Evolutionary conservation across 1,140 invertebrate genomes (phyloP), one percentile per base, ranked within the genome.

Genomic region (Centruroides vittatus): DNA sequence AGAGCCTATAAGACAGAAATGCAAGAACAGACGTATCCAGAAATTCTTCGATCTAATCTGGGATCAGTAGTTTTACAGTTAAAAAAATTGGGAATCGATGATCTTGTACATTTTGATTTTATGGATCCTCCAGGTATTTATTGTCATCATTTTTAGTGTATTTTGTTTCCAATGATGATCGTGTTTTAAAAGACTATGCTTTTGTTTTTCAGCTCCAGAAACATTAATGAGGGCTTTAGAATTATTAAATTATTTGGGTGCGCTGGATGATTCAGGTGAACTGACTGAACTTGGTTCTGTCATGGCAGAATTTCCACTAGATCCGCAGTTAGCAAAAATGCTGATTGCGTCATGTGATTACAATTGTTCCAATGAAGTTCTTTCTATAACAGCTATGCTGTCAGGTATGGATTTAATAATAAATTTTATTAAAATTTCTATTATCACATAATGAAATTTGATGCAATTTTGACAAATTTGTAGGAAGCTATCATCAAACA

Each of bases 11-110:
- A 95, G 73, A 86, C 90, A 69, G 96, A 99, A 74, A 99, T 99
- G 97, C 94, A 98, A 70, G 94, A 98, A 64, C 98, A 99, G 69
- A 99, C 97, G 1, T 99, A 99, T 75, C 95, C 97, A 0, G 97
- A 99, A 79, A 99, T 99, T 77, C 78, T 99, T 61, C 76, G 93
- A 68, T 97, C 93, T 35, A 98, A 98, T 81, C 81, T 98, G 68
- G 93, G 93, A 35, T 89, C 93, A 61, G 95, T 99, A 63, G 96
- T 99, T 53, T 75, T 99, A 59, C 96, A 99, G 77, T 78, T 99
- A 67, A 99, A 99, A 74, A 99, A 99, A 78, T 80, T 99, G 48
- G 97, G 97, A 65, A 99, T 99, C 68, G 94, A 99, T 73, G 97
- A 99, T 79, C 78, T 99, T 67, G 96, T 99, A 47, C 96, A 99